phyloP scores from a whole-genome alignment of 2,113 vertebrate genomes.

The Himantopus leucocephalus region DNA sequence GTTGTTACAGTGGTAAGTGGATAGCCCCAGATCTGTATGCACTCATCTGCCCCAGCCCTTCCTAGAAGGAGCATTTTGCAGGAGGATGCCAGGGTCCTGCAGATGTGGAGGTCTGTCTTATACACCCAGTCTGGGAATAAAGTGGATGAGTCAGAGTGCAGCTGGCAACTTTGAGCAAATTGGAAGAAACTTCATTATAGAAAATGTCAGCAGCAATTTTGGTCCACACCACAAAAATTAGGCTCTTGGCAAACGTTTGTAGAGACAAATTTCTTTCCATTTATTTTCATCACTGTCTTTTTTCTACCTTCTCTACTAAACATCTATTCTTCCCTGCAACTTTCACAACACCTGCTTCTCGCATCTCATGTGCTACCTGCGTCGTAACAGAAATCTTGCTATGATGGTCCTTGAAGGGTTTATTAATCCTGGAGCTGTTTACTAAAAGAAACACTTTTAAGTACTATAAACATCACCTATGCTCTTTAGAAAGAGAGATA shows the following conservation, averaged over 20 bases:
- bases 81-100: not conserved
- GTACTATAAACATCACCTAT: not conserved
- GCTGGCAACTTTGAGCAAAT: not conserved
- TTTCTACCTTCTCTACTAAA: not conserved
- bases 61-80: not conserved
- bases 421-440: not conserved
- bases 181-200: constrained; percentile 20
- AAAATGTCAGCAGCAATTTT: constrained; percentile 41
- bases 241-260: not conserved
- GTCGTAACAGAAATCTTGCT: not conserved
- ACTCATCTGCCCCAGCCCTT: not conserved
- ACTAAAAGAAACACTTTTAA: not conserved
- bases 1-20: not conserved
- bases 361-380: not conserved
- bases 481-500: not conserved
- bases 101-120: not conserved
- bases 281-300: constrained; percentile 3
- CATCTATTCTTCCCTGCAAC: not conserved
- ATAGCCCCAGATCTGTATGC: not conserved
- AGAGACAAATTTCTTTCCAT: constrained; percentile 8
- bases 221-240: not conserved
- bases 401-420: not conserved
- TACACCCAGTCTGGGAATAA: not conserved
- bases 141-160: constrained; percentile 15
- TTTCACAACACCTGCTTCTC: not conserved